Conservation (phyloP, 1,140 invertebrate genomes). For the Tetraneura akinire region DNA sequence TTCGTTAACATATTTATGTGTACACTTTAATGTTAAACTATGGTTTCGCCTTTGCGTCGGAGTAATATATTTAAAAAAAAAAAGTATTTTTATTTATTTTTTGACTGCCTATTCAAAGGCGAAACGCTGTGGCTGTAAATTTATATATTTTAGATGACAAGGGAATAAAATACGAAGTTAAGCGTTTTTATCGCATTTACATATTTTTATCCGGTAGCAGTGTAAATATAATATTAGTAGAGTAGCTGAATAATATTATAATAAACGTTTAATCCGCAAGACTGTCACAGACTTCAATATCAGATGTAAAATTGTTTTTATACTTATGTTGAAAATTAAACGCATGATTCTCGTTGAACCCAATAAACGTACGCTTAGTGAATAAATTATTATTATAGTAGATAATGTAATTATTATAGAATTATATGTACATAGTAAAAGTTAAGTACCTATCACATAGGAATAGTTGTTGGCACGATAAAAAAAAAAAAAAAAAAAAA, state of each 20-base stretch:
- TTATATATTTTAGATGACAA: neutral
- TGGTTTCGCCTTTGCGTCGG: too few relatives aligned
- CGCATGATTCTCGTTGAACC: neutral
- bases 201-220: neutral
- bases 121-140: neutral
- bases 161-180: neutral
- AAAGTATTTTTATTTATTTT: too few relatives aligned
- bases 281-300: conserved; percentile 2
- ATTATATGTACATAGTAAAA: too few relatives aligned
- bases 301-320: conserved; percentile 4
- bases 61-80: too few relatives aligned
- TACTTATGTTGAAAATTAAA: neutral
- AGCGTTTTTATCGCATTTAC: neutral
- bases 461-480: too few relatives aligned
- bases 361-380: neutral
- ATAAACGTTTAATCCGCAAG: conserved; percentile 19
- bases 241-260: neutral
- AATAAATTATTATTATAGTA: too few relatives aligned
- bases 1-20: too few relatives aligned
- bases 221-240: neutral
- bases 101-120: too few relatives aligned
- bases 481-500: too few relatives aligned
- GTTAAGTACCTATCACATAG: too few relatives aligned
- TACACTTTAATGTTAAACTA: too few relatives aligned
- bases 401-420: too few relatives aligned